phyloP scores from a whole-genome alignment of 1,140 invertebrate species.

The Camponotus floridanus region DNA sequence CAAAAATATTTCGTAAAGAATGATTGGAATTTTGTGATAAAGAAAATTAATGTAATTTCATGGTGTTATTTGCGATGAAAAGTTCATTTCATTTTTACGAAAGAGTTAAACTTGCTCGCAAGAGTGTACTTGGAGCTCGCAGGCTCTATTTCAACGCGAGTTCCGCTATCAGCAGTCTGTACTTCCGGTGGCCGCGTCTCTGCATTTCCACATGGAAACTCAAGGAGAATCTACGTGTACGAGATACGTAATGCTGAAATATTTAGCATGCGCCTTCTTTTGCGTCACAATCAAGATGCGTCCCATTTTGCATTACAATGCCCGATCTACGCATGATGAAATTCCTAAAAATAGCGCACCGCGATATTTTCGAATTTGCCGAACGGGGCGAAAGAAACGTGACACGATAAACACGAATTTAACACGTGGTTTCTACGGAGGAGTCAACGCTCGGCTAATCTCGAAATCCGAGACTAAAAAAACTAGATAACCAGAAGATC shows the following conservation, averaged over 20 bases:
- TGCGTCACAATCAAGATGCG: not conserved
- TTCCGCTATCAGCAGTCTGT: conserved; percentile 77
- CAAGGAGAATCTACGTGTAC: conserved; percentile 29
- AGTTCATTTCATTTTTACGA: not conserved
- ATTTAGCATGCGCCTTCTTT: not conserved
- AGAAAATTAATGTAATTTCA: not conserved
- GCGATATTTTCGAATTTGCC: conserved; percentile 32
- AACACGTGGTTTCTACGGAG: conserved; percentile 21
- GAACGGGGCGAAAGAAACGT: conserved; percentile 27
- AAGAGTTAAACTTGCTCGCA: conserved; percentile 56
- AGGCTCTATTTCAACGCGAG: conserved; percentile 72
- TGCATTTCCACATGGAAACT: conserved; percentile 38
- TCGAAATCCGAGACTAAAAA: not conserved
- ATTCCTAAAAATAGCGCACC: conserved; percentile 32
- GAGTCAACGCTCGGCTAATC: conserved; percentile 37
- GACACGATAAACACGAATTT: conserved; percentile 1
- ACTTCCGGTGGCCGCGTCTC: conserved; percentile 73
- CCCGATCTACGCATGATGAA: conserved; percentile 21
- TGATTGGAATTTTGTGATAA: not conserved
- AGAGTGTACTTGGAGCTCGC: conserved; percentile 66
- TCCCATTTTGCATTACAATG: not conserved
- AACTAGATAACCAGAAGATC: not conserved
- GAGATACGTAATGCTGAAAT: conserved; percentile 18
- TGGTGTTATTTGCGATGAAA: too few relatives aligned
- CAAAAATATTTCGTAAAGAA: not conserved